Conservation (phyloP, 2,797 vertebrate species). For the Limosa lapponica region DNA sequence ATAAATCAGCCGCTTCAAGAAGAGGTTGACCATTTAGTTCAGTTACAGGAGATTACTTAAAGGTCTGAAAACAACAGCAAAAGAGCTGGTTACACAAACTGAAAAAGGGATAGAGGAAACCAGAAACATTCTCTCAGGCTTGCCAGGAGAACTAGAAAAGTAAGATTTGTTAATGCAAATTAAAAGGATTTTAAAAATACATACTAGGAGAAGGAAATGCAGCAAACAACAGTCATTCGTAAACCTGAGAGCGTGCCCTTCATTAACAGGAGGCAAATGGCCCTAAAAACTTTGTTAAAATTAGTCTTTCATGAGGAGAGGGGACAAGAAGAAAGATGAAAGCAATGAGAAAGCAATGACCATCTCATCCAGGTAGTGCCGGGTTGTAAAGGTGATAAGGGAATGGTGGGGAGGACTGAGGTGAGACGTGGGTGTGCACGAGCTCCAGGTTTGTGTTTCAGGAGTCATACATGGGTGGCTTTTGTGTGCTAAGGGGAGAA, state of each 20-base stretch:
- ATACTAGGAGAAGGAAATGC: background rate
- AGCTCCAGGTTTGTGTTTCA: background rate
- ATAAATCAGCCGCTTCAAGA: background rate
- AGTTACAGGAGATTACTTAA: background rate
- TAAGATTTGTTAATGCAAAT: background rate
- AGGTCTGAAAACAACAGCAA: background rate
- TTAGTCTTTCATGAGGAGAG: background rate
- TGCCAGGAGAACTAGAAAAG: background rate
- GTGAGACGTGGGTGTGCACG: rapidly evolving
- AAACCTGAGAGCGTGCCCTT: background rate
- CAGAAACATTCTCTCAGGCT: background rate
- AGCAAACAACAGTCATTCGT: background rate
- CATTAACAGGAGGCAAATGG: background rate
- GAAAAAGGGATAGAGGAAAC: background rate
- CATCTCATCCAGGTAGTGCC: background rate
- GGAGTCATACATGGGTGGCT: background rate
- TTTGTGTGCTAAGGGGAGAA: background rate
- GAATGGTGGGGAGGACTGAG: background rate
- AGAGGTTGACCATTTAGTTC: background rate
- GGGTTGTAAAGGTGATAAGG: background rate
- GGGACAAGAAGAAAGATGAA: background rate
- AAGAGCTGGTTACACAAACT: background rate
- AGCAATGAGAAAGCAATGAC: background rate
- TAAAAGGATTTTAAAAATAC: background rate
- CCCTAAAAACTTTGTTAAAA: background rate